Conservation (phyloP, 2,797 vertebrate genomes). For the Coccyzus lansbergi region DNA sequence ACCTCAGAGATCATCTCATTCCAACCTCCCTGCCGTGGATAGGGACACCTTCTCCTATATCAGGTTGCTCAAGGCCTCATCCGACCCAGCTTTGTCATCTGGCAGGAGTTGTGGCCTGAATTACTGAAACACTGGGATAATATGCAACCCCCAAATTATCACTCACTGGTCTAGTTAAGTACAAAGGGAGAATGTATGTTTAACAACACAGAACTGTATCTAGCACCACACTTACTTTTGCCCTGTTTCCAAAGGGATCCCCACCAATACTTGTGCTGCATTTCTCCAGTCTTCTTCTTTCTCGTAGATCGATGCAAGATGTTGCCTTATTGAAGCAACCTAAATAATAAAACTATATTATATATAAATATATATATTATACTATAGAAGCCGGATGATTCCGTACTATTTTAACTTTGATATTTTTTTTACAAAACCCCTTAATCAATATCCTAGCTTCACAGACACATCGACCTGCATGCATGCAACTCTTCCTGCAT, state of each 20-base stretch:
- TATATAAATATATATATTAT: no score
- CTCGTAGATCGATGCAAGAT: slow-evolving; percentile 97
- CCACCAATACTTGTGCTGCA: slow-evolving; percentile 96
- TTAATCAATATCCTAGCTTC: neutral
- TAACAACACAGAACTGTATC: neutral
- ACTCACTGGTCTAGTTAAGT: neutral
- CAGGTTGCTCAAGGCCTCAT: no score
- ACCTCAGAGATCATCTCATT: no score
- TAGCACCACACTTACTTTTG: slow-evolving; percentile 87
- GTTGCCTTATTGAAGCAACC: slow-evolving; percentile 99
- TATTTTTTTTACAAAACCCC: neutral
- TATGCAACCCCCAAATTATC: neutral
- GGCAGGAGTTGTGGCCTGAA: neutral
- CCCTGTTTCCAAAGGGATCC: slow-evolving; percentile 97
- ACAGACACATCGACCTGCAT: neutral
- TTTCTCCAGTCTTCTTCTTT: slow-evolving; percentile 99
- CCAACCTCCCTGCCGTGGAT: no score
- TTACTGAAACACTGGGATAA: neutral
- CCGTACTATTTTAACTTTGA: neutral
- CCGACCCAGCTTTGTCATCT: neutral
- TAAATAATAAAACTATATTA: slow-evolving; percentile 58
- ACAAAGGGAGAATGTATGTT: neutral
- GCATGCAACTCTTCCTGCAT: fast-evolving
- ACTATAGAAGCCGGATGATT: neutral
- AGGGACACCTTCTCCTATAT: no score